Evolutionary conservation across 1,140 invertebrate genomes (phyloP), one percentile per base, ranked within the genome.

Genomic region (Panagrolaimus sp.): DNA sequence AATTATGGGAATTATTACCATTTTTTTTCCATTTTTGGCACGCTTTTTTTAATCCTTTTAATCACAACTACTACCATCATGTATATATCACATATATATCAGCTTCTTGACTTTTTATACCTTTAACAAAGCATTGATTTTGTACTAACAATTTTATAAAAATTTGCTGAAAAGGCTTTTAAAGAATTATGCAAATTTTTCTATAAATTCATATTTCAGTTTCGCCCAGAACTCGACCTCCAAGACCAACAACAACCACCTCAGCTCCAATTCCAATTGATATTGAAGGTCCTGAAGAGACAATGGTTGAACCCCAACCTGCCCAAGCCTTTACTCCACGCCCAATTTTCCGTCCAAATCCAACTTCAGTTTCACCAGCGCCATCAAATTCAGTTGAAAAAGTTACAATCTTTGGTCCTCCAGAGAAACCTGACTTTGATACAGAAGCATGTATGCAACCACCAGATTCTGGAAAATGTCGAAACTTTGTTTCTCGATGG

Each of bases 401-500:
- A 38, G 21, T 17, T 2, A 46, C 28, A 10, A 43, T 63, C 52
- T 38, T 28, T 24, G 58, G 32, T 47, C 32, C 38, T 1, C 45
- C 55, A 9, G 9, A 15, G 4, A 24, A 17, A 14, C 47, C 63
- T 24, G 44, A 55, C 21, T 45, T 65, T 26, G 71, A 75, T 43
- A 14, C n/a, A 10, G 44, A 70, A 71, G 83, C 88, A 83, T 96
- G 94, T 83, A 86, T 88, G 28, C 84, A 92, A 72, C 89, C 92
- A 0, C 88, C 90, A 8, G 86, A 88, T 65, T 83, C 88, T 70
- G 93, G 92, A 12, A 88, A 90, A 17, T 96, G 93, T 78, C 87
- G 87, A 64, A 88, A 90, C 75, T 92, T 91, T 79, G 87, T 86
- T n/a, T 84, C 88, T 65, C 86, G 89, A 58, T 96, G 90, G 90